These are phyloP conservation scores for Strigops habroptila DNA, from an alignment of 2,113 vertebrate species.

Conservation along the genomic window DNA sequence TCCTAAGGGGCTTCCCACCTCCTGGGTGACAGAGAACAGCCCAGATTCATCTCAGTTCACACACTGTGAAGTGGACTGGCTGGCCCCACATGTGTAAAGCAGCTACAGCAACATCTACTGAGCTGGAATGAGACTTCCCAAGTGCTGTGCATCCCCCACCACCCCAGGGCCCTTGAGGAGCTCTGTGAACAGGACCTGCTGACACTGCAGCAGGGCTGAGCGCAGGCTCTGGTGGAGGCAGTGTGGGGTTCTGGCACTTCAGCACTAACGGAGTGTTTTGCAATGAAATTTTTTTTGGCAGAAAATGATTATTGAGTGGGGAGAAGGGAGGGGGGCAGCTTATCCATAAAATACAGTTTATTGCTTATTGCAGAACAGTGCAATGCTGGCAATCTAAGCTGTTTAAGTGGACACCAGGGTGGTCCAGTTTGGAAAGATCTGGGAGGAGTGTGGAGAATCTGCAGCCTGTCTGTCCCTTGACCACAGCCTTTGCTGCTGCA, in stretches of 20 bases:
- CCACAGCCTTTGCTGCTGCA: neutral
- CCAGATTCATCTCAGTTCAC: neutral
- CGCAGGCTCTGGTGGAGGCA: neutral
- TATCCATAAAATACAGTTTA: neutral
- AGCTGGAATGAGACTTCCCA: neutral
- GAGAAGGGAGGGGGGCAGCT: no score
- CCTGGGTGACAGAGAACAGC: neutral
- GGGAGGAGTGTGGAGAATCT: neutral
- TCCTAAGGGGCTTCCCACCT: no score
- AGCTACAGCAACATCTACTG: neutral
- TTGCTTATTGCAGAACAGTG: neutral
- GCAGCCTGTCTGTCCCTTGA: neutral
- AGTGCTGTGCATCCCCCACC: neutral
- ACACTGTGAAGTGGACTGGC: neutral
- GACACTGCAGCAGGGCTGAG: no score
- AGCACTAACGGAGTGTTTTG: neutral
- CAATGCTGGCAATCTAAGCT: neutral
- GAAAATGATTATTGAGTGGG: neutral
- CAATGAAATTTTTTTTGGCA: neutral
- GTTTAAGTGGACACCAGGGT: neutral
- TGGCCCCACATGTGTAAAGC: rapidly evolving
- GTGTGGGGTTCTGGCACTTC: neutral
- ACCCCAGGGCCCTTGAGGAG: neutral
- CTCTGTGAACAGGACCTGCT: neutral
- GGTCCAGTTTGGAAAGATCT: neutral